phyloP scores from a whole-genome alignment of 2,797 vertebrate species.

The Onychomys leucogaster region DNA sequence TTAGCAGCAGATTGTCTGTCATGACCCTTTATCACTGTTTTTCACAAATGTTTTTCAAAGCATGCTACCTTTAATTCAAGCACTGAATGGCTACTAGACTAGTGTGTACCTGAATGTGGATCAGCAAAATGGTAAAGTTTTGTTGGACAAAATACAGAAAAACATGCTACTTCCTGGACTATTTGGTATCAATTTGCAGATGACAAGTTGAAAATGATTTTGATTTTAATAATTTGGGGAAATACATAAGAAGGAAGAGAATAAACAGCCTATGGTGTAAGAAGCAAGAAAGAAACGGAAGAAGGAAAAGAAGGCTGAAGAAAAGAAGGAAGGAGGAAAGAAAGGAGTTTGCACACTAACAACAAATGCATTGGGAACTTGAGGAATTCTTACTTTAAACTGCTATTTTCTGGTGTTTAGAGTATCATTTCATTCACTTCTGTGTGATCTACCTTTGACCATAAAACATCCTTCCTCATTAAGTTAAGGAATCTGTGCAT shows the following conservation, averaged over 20 bases:
- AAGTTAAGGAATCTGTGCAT: neutral
- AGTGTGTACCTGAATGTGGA: neutral
- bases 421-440: neutral
- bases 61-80: neutral
- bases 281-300: too few relatives aligned
- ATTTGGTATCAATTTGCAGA: neutral
- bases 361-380: too few relatives aligned
- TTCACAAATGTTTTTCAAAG: neutral
- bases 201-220: neutral
- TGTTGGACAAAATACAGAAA: neutral
- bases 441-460: neutral
- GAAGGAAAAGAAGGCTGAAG: neutral
- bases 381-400: neutral
- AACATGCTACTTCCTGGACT: neutral
- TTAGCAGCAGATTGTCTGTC: neutral
- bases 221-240: neutral
- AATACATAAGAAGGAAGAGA: neutral
- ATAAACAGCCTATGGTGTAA: neutral
- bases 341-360: neutral
- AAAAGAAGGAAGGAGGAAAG: neutral
- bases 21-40: fast-evolving
- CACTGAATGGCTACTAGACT: fast-evolving
- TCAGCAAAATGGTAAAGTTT: neutral
- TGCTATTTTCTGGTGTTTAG: neutral
- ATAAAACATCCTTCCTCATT: too few relatives aligned